Base-by-base conservation (phyloP, 2,113 vertebrate species). In the Glareola pratincola region DNA sequence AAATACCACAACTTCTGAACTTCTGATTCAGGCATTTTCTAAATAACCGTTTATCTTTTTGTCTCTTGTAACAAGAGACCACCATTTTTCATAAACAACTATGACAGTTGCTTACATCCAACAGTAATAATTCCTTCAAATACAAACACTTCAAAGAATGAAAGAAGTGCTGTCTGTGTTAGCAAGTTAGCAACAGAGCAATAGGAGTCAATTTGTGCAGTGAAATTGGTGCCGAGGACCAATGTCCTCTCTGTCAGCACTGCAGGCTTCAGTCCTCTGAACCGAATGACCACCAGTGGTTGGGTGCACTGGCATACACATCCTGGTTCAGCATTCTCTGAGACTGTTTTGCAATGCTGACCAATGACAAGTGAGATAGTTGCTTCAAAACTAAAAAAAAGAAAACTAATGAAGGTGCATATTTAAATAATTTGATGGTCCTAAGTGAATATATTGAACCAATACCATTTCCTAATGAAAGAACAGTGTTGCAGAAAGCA, bases 251-350 rank as follows among this genome's bases (percentile, higher is more conserved):
- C 4, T 68, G 37, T 9, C 37, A 54, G 36, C 4, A 3, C 15
- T 45, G 32, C 8, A 32, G 6, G 2, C 8, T 37, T 54, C 0
- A 0, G 37, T 39, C 9, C n/a, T 2, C 0, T n/a, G 48, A 39
- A 32, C 22, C 23, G 32, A 54, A 30, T 4, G 21, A 29, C 16
- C 17, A 17, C 3, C 8, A 14, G 10, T 1, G 4, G 39, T 60
- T 8, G 5, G 13, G 19, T 9, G 27, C 32, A 30, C 16, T 5
- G n/a, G 22, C 0, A 0, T 14, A 14, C 20, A 11, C 5, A 8
- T 56, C 23, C 34, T 43, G n/a, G 6, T 15, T 63, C 39, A 36
- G 24, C 2, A 0, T 56, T 48, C 19, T n/a, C 50, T 1, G 0
- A 39, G 27, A 4, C n/a, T 14, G 1, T 5, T 45, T 14, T 26